These are phyloP conservation scores for Lithosia quadra DNA, from an alignment of 2,888 invertebrate species.

Conservation along the genomic window DNA sequence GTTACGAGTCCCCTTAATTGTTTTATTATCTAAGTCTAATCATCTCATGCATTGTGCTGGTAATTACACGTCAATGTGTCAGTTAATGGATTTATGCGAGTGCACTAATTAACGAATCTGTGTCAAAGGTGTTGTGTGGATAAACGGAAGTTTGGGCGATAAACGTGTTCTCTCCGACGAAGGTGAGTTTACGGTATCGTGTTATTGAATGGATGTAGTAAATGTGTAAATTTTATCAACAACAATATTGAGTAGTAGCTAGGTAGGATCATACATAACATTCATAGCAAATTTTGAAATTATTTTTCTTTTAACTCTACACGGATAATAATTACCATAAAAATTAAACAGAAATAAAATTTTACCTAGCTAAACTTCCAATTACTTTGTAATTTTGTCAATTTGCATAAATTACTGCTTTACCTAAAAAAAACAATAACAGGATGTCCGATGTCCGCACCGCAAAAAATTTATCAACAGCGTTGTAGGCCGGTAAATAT, in stretches of 20 bases:
- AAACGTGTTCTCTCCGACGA: slow-evolving; percentile 50
- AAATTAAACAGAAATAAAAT: neutral
- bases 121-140: slow-evolving; percentile 58
- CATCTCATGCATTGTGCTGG: slow-evolving; percentile 44
- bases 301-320: neutral
- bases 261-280: too few relatives aligned
- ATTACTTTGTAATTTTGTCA: neutral
- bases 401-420: neutral
- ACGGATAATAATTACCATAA: too few relatives aligned
- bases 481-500: slow-evolving; percentile 11
- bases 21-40: slow-evolving; percentile 40
- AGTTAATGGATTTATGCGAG: slow-evolving; percentile 49
- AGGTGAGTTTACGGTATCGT: slow-evolving; percentile 51
- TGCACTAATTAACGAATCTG: slow-evolving; percentile 55
- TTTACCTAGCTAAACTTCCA: neutral
- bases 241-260: slow-evolving; percentile 4
- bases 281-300: too few relatives aligned
- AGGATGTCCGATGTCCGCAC: slow-evolving; percentile 18
- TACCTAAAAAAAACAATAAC: slow-evolving; percentile 5
- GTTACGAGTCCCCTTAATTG: slow-evolving; percentile 35
- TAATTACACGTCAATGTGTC: slow-evolving; percentile 56
- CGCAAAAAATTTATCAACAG: slow-evolving; percentile 16
- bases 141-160: slow-evolving; percentile 56
- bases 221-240: slow-evolving; percentile 22
- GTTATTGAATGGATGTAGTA: slow-evolving; percentile 37